Base-by-base conservation (phyloP, 1,140 invertebrate genomes). In the Cydia fagiglandana region DNA sequence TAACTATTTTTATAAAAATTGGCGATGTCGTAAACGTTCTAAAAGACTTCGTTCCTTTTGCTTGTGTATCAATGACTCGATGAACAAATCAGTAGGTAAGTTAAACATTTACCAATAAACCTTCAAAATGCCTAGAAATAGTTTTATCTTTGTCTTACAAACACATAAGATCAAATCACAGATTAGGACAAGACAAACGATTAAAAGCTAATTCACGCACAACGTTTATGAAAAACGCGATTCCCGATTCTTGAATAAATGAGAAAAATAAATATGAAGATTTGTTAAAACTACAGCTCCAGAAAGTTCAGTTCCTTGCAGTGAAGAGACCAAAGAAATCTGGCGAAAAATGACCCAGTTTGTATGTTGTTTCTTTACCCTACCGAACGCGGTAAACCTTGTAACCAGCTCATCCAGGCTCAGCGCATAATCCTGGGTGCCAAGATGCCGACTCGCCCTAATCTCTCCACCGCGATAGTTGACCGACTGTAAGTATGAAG, bases 321-420 rank as follows among this genome's bases (percentile, higher is more conserved):
- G n/a, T 53, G n/a, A 53, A 17, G 4, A 53, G 13, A 45, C 10
- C 10, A 45, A 47, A 47, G 45, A 45, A 17, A 13, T 2, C 3
- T 53, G 50, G 3, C 45, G 15, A 53, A n/a, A 53, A 53, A 7
- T 17, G 50, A 17, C 17, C 50, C 50, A 53, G 50, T n/a, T 53
- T 53, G 50, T 53, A 7, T 53, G 4, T 53, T 53, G 15, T 53
- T 53, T 53, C 7, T 53, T 53, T 53, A n/a, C 50, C 15, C 50
- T 7, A n/a, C 12, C 50, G 50, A 7, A 53, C 15, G 50, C 50
- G n/a, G 50, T 12, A 53, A 53, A 53, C 50, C 50, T 47, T 53
- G 50, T 53, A 53, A 53, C n/a, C 50, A 53, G 50, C 50, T 53
- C 50, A 53, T 53, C 50, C 50, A 53, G 50, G 50, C 50, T 53